These are phyloP conservation scores for Diadegma fenestrale DNA, from an alignment of 2,888 invertebrate species.

Conservation along the genomic window DNA sequence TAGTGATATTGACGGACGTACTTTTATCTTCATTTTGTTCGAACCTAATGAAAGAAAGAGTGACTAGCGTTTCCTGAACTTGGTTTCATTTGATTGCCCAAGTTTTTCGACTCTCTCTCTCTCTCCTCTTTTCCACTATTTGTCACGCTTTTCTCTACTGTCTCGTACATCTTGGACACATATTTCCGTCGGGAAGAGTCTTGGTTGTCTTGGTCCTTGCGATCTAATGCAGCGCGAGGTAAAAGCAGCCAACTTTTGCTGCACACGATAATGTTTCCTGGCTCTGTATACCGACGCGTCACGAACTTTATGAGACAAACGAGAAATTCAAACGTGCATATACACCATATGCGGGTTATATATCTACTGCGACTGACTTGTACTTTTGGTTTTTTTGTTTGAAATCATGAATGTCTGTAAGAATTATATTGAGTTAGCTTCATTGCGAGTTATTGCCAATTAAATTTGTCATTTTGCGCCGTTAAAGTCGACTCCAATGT, in stretches of 20 bases:
- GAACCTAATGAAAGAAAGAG: conserved; percentile 62
- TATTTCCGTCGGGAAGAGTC: conserved; percentile 24
- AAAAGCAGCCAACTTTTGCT: conserved; percentile 10
- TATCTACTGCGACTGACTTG: not conserved
- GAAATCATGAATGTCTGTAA: not conserved
- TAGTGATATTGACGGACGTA: not conserved
- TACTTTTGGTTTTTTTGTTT: not conserved
- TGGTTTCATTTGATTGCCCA: conserved; percentile 51
- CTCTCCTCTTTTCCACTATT: conserved; percentile 12
- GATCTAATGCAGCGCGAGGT: not conserved
- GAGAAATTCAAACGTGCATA: conserved; percentile 56
- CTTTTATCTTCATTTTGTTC: conserved; percentile 15
- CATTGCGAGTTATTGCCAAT: not conserved
- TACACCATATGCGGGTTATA: conserved; percentile 15
- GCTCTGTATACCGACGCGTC: conserved; percentile 32
- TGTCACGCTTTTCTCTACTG: conserved; percentile 21
- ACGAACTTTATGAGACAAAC: conserved; percentile 54
- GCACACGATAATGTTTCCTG: conserved; percentile 27
- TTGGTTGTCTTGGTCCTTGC: not conserved
- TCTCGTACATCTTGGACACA: not conserved
- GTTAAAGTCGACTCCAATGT: not conserved
- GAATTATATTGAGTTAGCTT: not conserved
- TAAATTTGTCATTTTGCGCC: conserved; percentile 7
- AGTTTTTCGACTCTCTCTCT: conserved; percentile 9
- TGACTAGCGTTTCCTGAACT: conserved; percentile 60